Conservation (phyloP, 2,888 invertebrate genomes). For the Watsonalla cultraria region DNA sequence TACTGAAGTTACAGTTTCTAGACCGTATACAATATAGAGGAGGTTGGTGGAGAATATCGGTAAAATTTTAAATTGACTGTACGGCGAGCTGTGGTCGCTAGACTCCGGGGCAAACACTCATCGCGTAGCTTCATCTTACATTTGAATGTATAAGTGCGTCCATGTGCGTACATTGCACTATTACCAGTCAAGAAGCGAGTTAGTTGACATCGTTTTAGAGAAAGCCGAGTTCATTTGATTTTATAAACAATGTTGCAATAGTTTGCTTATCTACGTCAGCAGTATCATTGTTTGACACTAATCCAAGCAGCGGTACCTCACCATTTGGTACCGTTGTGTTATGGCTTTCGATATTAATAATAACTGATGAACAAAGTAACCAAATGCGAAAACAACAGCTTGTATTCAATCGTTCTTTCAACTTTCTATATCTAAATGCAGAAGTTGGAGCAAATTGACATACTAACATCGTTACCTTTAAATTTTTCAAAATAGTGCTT, state of each 20-base stretch:
- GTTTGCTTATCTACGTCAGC: background rate
- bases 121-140: background rate
- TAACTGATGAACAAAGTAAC: background rate
- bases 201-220: slow-evolving; percentile 26
- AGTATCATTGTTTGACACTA: no score
- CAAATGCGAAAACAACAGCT: background rate
- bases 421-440: background rate
- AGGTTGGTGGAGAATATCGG: slow-evolving; percentile 10
- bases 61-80: background rate
- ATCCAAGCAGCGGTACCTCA: no score
- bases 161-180: background rate
- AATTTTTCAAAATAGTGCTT: no score
- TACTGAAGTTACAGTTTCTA: slow-evolving; percentile 29
- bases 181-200: slow-evolving; percentile 5
- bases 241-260: slow-evolving; percentile 32
- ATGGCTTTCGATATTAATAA: no score
- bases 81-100: background rate
- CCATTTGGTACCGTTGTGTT: no score
- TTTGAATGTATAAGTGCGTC: background rate
- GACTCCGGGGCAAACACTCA: background rate
- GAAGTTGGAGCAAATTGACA: background rate
- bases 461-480: background rate
- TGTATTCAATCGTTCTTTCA: background rate
- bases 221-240: slow-evolving; percentile 31
- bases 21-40: slow-evolving; percentile 33